Conservation (phyloP, 2,113 vertebrate genomes). For the Galbula dea region DNA sequence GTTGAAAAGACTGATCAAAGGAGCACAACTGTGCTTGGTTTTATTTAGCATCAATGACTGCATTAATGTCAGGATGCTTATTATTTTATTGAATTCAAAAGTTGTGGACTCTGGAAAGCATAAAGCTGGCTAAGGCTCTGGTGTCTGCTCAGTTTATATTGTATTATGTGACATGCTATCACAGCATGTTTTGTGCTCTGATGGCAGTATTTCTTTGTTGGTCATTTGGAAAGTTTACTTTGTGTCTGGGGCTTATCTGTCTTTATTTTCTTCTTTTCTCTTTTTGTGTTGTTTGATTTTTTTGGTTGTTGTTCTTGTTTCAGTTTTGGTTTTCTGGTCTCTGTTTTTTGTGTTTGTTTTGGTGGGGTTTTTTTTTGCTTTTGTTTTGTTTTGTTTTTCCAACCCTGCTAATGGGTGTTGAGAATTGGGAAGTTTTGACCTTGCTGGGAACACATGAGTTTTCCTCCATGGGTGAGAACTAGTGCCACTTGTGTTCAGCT, state of each 20-base stretch:
- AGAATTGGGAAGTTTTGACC: not conserved
- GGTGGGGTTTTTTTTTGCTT: accelerated
- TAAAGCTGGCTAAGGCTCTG: not conserved
- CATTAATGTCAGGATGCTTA: constrained; percentile 47
- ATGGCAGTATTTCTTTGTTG: not conserved
- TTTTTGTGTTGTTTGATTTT: not conserved
- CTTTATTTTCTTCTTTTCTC: not conserved
- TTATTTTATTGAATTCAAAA: constrained; percentile 51
- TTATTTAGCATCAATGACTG: not conserved
- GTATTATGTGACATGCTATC: not conserved
- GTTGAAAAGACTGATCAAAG: constrained; percentile 59
- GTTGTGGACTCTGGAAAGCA: not conserved
- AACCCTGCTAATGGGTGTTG: not conserved
- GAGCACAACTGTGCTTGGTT: not conserved
- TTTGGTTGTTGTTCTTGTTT: no score
- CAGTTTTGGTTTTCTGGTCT: no score
- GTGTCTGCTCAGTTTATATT: not conserved
- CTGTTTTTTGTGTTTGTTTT: no score
- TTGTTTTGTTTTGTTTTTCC: no score
- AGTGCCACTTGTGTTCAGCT: not conserved
- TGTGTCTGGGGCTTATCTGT: not conserved
- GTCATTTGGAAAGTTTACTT: not conserved
- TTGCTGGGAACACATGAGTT: not conserved
- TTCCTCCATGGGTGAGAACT: not conserved
- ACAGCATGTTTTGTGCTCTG: not conserved